phyloP scores from a whole-genome alignment of 2,113 vertebrate genomes.

The Callaeas wilsoni region DNA sequence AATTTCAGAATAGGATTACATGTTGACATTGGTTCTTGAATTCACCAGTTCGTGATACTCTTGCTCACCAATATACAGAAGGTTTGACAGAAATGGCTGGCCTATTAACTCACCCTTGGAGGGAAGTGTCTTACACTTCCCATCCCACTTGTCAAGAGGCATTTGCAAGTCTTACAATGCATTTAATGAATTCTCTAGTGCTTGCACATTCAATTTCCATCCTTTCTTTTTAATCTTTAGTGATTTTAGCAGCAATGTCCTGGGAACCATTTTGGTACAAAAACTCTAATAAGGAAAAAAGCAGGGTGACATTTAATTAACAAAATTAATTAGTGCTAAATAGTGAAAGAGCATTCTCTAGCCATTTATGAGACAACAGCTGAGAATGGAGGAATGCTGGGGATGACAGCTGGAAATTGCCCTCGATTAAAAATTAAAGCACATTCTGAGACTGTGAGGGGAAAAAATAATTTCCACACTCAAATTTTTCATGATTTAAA shows the following conservation, averaged over 20 bases:
- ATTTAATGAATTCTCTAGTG: conserved; percentile 47
- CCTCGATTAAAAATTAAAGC: conserved; percentile 45
- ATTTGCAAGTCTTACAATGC: conserved; percentile 30
- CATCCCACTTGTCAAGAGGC: conserved; percentile 28
- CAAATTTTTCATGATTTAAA: background rate
- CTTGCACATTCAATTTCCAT: conserved; percentile 47
- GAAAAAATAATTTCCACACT: background rate
- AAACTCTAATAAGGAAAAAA: conserved; percentile 55
- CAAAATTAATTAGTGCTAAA: conserved; percentile 65
- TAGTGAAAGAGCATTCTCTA: conserved; percentile 46
- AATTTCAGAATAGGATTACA: background rate
- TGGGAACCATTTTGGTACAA: conserved; percentile 55
- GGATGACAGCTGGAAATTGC: conserved; percentile 49
- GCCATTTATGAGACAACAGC: conserved; percentile 47
- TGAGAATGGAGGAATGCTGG: conserved; percentile 33
- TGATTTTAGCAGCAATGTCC: conserved; percentile 37
- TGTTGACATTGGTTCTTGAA: background rate
- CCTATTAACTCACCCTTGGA: conserved; percentile 18
- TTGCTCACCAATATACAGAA: background rate
- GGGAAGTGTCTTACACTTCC: background rate
- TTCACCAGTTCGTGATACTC: background rate
- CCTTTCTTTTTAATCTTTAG: conserved; percentile 55
- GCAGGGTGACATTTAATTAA: conserved; percentile 65
- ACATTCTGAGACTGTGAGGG: background rate
- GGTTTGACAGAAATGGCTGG: background rate